phyloP scores from a whole-genome alignment of 1,140 invertebrate genomes.

The Dendroctonus ponderosae region DNA sequence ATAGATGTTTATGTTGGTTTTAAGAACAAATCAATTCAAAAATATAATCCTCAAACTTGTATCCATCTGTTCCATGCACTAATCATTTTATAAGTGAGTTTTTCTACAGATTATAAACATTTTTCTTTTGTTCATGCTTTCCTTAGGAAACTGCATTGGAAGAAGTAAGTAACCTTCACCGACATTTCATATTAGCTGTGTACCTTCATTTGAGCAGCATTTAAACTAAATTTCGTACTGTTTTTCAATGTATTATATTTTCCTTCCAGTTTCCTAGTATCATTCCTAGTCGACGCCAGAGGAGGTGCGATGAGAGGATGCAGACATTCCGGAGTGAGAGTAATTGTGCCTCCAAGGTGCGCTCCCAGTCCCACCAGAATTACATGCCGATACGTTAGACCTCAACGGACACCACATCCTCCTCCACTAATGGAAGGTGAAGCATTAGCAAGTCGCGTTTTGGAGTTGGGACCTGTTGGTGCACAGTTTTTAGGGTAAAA shows the following conservation, averaged over 20 bases:
- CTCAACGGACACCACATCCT: constrained; percentile 92
- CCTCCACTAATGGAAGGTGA: constrained; percentile 98
- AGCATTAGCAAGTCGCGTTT: constrained; percentile 89
- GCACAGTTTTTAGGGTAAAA: constrained; percentile 94
- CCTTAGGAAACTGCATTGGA: constrained; percentile 81
- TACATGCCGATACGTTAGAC: constrained; percentile 88
- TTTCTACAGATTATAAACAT: too few relatives aligned
- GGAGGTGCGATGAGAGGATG: constrained; percentile 98
- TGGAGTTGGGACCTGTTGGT: constrained; percentile 95
- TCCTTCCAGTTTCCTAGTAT: constrained; percentile 90
- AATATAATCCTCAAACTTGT: too few relatives aligned
- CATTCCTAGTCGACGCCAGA: constrained; percentile 97
- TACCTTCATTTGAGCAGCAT: too few relatives aligned
- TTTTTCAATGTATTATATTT: constrained; percentile 4
- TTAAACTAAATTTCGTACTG: constrained; percentile 1
- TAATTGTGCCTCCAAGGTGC: constrained; percentile 95
- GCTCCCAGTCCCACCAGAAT: constrained; percentile 92
- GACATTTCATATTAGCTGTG: too few relatives aligned
- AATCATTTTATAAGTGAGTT: too few relatives aligned
- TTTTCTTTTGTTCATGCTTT: constrained; percentile 38
- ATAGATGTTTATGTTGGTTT: too few relatives aligned
- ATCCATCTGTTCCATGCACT: too few relatives aligned
- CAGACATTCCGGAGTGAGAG: constrained; percentile 93
- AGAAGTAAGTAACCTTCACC: constrained; percentile 68
- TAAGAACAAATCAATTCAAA: too few relatives aligned